phyloP scores from a whole-genome alignment of 2,888 invertebrate species.

The Cyclophora punctaria region DNA sequence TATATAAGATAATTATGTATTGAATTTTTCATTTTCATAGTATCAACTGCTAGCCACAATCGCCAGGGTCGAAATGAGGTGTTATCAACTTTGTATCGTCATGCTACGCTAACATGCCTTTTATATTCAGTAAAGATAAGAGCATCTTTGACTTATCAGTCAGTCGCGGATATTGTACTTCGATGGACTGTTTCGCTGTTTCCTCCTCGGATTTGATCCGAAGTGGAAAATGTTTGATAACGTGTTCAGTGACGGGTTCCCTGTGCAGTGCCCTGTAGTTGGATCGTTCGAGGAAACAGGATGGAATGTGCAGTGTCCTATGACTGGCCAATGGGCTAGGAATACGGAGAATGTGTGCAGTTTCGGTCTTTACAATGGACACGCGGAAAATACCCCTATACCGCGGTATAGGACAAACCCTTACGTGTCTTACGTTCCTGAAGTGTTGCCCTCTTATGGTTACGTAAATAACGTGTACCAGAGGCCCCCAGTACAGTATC shows the following conservation, averaged over 20 bases:
- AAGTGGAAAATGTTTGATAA: constrained; percentile 49
- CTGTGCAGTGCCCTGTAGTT: constrained; percentile 43
- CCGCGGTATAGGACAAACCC: constrained; percentile 43
- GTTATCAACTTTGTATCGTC: constrained; percentile 61
- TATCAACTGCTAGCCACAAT: constrained; percentile 18
- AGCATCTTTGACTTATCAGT: constrained; percentile 67
- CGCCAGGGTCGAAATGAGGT: constrained; percentile 30
- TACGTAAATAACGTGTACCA: constrained; percentile 29
- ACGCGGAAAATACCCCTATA: constrained; percentile 32
- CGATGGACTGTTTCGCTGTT: constrained; percentile 57
- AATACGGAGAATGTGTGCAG: constrained; percentile 34
- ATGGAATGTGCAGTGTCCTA: constrained; percentile 53
- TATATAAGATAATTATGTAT: no score
- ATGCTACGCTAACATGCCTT: constrained; percentile 59
- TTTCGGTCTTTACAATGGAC: constrained; percentile 33
- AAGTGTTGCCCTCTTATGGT: constrained; percentile 30
- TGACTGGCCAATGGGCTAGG: constrained; percentile 44
- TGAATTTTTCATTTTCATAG: background rate
- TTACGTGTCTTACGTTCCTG: constrained; percentile 26
- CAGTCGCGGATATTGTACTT: constrained; percentile 56
- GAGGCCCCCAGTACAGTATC: constrained; percentile 24
- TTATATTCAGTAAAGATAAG: constrained; percentile 55
- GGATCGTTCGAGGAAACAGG: constrained; percentile 40
- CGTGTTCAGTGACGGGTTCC: constrained; percentile 31
- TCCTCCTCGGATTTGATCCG: constrained; percentile 23